Evolutionary conservation across 92 coral and sea anemone genomes (phyloP).

Genomic region (Zoanthus sansibaricus): DNA sequence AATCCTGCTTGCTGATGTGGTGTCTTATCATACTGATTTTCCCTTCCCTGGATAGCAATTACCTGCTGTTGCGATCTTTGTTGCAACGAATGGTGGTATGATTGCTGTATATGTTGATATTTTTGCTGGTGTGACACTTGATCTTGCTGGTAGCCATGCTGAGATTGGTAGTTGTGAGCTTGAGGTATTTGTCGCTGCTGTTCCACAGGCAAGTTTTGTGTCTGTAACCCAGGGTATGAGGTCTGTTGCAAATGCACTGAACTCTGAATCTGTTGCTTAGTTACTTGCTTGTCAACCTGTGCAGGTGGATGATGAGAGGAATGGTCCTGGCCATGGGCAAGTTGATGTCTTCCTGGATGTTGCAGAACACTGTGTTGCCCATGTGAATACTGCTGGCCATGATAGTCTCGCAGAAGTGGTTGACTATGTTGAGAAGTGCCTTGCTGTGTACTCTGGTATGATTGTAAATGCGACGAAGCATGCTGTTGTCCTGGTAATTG

Average conservation of each 20-base stretch:
- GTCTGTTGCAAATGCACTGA: slow-evolving; percentile 23
- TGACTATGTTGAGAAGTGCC: neutral
- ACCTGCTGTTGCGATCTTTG: slow-evolving; percentile 14
- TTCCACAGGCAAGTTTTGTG: slow-evolving; percentile 2
- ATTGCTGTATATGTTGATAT: slow-evolving; percentile 46
- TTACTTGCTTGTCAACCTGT: slow-evolving; percentile 26
- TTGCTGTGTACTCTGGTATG: slow-evolving; percentile 14
- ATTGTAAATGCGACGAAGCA: neutral
- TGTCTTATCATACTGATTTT: slow-evolving; percentile 32
- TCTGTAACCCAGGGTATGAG: slow-evolving; percentile 17
- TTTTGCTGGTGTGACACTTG: slow-evolving; percentile 51
- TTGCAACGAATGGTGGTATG: slow-evolving; percentile 18
- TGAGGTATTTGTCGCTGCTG: slow-evolving; percentile 27
- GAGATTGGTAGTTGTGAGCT: slow-evolving; percentile 29
- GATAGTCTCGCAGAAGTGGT: slow-evolving; percentile 4
- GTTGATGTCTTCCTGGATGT: slow-evolving; percentile 8
- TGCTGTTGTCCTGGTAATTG: slow-evolving; percentile 20
- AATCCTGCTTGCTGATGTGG: slow-evolving; percentile 7
- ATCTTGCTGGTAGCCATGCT: slow-evolving; percentile 33
- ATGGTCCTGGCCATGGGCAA: slow-evolving; percentile 1
- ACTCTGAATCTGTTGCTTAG: neutral
- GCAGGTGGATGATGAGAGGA: neutral
- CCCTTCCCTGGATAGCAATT: slow-evolving; percentile 14
- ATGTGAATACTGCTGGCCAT: slow-evolving; percentile 33
- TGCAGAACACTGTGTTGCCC: slow-evolving; percentile 10